Percentiles rank a stretch among this genome's conserved stretches.
These are phyloP conservation scores for Anas capensis DNA, from an alignment of 2,797 vertebrate genomes.

Conservation along the genomic window DNA sequence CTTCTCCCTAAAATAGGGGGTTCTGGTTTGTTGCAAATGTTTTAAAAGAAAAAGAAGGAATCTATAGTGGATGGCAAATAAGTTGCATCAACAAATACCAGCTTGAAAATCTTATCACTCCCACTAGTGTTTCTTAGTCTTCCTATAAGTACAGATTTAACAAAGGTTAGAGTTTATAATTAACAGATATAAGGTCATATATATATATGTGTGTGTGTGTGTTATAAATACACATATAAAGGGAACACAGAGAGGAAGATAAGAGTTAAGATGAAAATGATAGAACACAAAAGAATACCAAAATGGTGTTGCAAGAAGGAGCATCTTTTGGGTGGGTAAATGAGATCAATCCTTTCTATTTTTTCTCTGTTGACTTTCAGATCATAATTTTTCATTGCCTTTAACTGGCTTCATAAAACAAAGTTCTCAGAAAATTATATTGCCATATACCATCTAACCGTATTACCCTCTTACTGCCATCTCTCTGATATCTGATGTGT, in stretches of 20 bases:
- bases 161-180: not conserved
- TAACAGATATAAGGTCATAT: not conserved
- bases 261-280: not conserved
- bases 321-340: not conserved
- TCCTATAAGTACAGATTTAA: not conserved
- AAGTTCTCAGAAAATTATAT: not conserved
- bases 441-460: no score
- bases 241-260: not conserved
- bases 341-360: not conserved
- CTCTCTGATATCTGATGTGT: not conserved
- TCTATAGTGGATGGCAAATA: not conserved
- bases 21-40: not conserved
- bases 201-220: not conserved
- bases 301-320: not conserved
- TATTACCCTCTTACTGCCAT: not conserved
- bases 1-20: not conserved
- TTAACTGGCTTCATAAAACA: not conserved
- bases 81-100: not conserved
- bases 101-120: not conserved
- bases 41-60: not conserved
- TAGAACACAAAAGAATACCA: not conserved
- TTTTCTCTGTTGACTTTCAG: not conserved
- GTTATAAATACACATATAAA: not conserved
- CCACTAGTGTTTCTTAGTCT: accelerated
- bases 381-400: not conserved